These are phyloP conservation scores for Tipula confusa DNA, from an alignment of 2,888 invertebrate genomes.

Conservation along the genomic window DNA sequence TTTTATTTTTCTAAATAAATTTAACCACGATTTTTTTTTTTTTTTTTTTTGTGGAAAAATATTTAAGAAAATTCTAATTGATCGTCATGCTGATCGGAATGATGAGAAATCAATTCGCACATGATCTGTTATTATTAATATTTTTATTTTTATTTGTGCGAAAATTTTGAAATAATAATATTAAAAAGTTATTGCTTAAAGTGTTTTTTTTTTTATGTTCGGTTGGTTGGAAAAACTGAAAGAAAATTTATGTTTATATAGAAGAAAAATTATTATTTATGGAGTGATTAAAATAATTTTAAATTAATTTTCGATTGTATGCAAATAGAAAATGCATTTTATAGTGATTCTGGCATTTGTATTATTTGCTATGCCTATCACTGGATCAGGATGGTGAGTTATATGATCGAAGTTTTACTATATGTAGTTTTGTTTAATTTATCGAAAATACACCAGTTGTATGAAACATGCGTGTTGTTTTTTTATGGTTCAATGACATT, in stretches of 20 bases:
- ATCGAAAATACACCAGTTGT: too few species aligned
- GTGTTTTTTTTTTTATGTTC: background rate
- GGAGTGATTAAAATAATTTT: conserved; percentile 14
- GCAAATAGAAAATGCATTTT: conserved; percentile 30
- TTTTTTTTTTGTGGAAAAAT: background rate
- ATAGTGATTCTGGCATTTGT: conserved; percentile 27
- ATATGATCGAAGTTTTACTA: background rate
- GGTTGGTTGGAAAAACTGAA: background rate
- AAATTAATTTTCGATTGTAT: background rate
- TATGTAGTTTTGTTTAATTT: background rate
- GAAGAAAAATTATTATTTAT: background rate
- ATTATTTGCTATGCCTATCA: conserved; percentile 75
- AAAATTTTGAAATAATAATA: background rate
- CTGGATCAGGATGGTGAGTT: conserved; percentile 82
- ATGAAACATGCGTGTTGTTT: background rate
- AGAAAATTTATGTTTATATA: background rate
- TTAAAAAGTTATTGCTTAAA: background rate
- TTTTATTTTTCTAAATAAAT: background rate
- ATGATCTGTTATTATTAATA: conserved; percentile 27
- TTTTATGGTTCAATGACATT: background rate
- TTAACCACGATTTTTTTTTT: background rate
- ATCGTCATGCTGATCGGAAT: conserved; percentile 26
- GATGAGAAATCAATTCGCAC: conserved; percentile 17
- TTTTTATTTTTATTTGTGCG: conserved; percentile 27
- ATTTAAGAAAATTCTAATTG: background rate